Evolutionary conservation across 2,113 vertebrate species (phyloP).

Genomic region (Melanocharis versteri): DNA sequence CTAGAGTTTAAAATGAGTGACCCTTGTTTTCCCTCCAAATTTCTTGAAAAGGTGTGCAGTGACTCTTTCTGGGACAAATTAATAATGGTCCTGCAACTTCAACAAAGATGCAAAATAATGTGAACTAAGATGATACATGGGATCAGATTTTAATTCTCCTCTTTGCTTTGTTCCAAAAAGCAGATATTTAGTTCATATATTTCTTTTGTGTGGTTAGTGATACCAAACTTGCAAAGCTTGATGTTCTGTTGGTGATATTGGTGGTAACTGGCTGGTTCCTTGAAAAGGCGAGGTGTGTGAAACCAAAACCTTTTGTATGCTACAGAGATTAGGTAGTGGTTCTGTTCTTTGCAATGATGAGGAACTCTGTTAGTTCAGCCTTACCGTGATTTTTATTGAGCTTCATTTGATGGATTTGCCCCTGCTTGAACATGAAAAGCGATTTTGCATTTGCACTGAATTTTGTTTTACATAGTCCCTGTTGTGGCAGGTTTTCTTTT

Average conservation of each 20-base stretch:
- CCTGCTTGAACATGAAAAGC: conserved; percentile 28
- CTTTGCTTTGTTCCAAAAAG: neutral
- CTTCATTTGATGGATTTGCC: conserved; percentile 5
- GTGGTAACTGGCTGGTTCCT: neutral
- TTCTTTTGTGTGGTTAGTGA: neutral
- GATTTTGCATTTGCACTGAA: conserved; percentile 3
- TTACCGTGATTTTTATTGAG: conserved; percentile 9
- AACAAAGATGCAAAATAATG: neutral
- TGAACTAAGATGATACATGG: neutral
- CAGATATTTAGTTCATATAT: neutral
- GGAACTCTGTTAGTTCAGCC: conserved; percentile 36
- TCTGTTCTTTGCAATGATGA: conserved; percentile 19
- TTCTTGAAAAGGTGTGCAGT: neutral
- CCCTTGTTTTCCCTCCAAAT: neutral
- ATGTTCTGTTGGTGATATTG: neutral
- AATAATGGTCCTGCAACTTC: neutral
- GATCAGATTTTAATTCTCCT: neutral
- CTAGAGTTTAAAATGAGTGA: neutral
- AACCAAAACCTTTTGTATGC: neutral
- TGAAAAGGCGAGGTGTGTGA: conserved; percentile 5
- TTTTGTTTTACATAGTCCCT: neutral
- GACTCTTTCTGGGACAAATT: neutral
- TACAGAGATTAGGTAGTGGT: neutral
- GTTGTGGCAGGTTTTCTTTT: neutral
- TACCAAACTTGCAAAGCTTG: neutral